phyloP scores from a whole-genome alignment of 2,113 vertebrate genomes.

The Paralichthys olivaceus region DNA sequence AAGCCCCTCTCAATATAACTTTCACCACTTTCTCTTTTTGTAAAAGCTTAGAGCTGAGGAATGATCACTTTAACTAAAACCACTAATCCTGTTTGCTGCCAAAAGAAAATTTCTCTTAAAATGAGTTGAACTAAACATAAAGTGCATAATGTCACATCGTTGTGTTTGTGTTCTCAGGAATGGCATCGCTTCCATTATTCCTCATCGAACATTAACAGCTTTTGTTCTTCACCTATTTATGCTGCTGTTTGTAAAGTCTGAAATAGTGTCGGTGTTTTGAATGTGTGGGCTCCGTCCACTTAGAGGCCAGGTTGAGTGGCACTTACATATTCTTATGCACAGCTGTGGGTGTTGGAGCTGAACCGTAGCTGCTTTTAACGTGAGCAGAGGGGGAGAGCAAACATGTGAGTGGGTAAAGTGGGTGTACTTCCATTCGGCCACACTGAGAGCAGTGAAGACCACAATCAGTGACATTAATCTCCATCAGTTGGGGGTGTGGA shows the following conservation, averaged over 20 bases:
- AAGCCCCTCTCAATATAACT: no score
- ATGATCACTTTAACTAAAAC: constrained; percentile 1
- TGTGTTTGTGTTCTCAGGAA: constrained; percentile 13
- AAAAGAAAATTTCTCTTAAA: not conserved
- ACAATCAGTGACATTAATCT: constrained; percentile 34
- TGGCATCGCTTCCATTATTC: constrained; percentile 25
- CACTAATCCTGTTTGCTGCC: not conserved
- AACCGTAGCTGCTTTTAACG: constrained; percentile 68
- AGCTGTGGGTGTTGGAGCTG: constrained; percentile 70
- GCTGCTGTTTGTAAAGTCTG: constrained; percentile 42
- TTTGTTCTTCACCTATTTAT: constrained; percentile 33
- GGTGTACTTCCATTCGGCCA: constrained; percentile 27
- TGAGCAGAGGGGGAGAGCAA: constrained; percentile 43
- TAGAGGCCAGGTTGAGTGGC: constrained; percentile 67
- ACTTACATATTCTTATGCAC: constrained; percentile 58
- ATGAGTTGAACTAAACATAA: not conserved
- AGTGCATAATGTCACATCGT: not conserved
- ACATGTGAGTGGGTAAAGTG: constrained; percentile 58
- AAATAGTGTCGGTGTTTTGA: constrained; percentile 46
- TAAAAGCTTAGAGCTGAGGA: not conserved
- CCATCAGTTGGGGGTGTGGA: constrained; percentile 2
- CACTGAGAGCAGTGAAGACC: constrained; percentile 14
- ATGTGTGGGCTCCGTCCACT: constrained; percentile 63
- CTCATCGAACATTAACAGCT: constrained; percentile 30
- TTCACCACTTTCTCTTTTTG: not conserved